phyloP scores from a whole-genome alignment of 1,140 invertebrate species.

The Aphaenogaster floridana region DNA sequence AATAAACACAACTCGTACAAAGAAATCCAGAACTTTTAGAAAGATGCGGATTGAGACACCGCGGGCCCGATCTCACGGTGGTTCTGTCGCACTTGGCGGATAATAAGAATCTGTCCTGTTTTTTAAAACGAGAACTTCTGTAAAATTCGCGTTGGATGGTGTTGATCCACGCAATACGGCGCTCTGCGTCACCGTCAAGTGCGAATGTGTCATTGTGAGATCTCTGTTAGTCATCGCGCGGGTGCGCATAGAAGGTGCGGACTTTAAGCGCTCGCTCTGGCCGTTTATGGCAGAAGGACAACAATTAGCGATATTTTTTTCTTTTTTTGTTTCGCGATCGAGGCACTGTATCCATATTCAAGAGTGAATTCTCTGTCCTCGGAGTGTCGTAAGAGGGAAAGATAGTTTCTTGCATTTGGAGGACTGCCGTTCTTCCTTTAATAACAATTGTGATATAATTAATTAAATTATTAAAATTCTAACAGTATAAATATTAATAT shows the following conservation, averaged over 20 bases:
- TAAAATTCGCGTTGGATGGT: background rate
- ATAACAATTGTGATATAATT: background rate
- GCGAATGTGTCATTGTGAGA: constrained; percentile 65
- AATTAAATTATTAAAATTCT: background rate
- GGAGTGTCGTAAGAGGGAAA: background rate
- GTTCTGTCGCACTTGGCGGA: background rate
- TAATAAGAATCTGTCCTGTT: background rate
- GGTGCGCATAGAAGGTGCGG: constrained; percentile 57
- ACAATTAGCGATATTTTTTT: constrained; percentile 16
- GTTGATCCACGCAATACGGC: background rate
- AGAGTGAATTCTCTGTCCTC: background rate
- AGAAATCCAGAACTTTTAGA: background rate
- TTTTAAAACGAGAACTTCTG: background rate
- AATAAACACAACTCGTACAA: no score
- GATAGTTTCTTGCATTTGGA: background rate
- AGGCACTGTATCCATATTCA: background rate
- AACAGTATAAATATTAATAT: background rate
- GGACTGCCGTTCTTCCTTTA: background rate
- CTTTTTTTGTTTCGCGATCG: background rate
- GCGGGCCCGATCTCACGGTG: background rate
- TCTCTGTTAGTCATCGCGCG: constrained; percentile 68
- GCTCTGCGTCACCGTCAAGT: constrained; percentile 36
- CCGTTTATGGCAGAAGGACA: constrained; percentile 19
- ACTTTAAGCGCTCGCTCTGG: constrained; percentile 30
- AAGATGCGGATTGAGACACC: background rate